Conservation (phyloP, 2,113 vertebrate genomes). For the Eulacestoma nigropectus region DNA sequence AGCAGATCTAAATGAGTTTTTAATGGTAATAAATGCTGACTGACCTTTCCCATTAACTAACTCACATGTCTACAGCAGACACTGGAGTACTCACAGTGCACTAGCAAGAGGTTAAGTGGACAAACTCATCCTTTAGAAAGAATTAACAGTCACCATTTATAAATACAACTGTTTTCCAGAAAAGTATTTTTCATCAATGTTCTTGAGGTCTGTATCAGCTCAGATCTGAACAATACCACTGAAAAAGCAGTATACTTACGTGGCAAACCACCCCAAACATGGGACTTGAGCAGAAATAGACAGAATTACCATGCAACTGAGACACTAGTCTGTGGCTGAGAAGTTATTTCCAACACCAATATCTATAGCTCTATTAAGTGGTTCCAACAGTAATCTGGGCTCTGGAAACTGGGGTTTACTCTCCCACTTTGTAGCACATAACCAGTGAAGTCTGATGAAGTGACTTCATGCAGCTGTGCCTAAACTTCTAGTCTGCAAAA, state of each 20-base stretch:
- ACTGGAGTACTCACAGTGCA: not conserved
- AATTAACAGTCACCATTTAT: not conserved
- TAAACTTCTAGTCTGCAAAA: not conserved
- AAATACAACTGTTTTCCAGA: not conserved
- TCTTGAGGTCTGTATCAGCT: not conserved
- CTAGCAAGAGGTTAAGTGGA: not conserved
- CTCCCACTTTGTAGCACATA: not conserved
- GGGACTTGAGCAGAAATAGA: not conserved
- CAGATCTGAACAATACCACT: not conserved
- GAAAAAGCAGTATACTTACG: not conserved
- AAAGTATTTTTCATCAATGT: not conserved
- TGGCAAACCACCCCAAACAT: not conserved
- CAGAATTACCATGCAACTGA: not conserved
- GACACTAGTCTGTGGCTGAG: not conserved
- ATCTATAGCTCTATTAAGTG: not conserved
- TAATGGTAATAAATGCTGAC: not conserved
- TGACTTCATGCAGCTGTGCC: not conserved
- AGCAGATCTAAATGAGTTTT: conserved; percentile 12
- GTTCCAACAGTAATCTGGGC: not conserved
- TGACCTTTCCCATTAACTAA: conserved; percentile 12
- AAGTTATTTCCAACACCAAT: not conserved
- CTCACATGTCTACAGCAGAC: not conserved
- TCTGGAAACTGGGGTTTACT: not conserved
- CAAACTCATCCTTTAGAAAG: not conserved
- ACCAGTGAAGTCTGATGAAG: not conserved